Evolutionary conservation across 2,888 invertebrate genomes (phyloP).

Genomic region (Mesopsocus fuscifrons): DNA sequence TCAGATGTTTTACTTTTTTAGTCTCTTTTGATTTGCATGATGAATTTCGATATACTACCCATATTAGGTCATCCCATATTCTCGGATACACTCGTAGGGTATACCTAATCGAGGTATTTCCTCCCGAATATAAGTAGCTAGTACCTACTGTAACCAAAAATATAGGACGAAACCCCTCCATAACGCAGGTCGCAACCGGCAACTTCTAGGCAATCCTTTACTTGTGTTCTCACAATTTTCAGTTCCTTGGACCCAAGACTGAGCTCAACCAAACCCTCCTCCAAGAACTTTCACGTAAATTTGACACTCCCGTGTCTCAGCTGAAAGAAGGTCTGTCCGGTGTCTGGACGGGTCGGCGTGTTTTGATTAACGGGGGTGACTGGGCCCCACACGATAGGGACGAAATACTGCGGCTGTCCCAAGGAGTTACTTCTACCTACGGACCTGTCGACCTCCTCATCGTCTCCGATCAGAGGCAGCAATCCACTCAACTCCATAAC

Average conservation of each 20-base stretch:
- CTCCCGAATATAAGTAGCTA: no score
- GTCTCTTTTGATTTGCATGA: no score
- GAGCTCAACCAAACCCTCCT: slow-evolving; percentile 1
- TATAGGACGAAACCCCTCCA: no score
- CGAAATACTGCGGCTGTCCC: background rate
- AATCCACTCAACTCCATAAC: background rate
- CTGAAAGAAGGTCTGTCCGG: background rate
- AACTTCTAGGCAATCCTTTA: no score
- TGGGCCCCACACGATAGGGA: background rate
- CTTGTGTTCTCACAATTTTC: background rate
- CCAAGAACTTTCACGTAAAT: background rate
- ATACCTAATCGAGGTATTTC: no score
- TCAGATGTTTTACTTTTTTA: no score
- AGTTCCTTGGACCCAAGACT: slow-evolving; percentile 4
- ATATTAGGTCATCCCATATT: no score
- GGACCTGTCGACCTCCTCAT: slow-evolving; percentile 1
- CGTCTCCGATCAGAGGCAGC: background rate
- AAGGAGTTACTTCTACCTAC: background rate
- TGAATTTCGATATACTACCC: no score
- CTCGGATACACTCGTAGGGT: no score
- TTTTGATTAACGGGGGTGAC: background rate
- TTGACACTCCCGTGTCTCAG: background rate
- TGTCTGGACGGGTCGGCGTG: background rate
- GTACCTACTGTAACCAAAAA: no score
- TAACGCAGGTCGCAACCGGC: no score